Conservation (phyloP, 2,797 vertebrate genomes). For the Nothura maculosa region DNA sequence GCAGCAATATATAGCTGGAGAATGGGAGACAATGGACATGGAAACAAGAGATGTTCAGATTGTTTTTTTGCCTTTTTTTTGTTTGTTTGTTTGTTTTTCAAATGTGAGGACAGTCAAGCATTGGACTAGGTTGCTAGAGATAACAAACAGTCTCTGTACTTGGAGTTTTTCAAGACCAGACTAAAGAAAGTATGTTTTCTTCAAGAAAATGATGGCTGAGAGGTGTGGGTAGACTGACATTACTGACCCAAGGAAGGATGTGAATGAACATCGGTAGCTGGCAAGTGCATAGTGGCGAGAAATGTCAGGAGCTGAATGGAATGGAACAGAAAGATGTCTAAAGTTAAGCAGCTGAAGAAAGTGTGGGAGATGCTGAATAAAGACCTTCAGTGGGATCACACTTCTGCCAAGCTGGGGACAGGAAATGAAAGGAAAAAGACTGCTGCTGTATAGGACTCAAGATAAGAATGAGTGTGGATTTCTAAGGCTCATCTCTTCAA, state of each 20-base stretch:
- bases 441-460: neutral
- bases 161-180: too few relatives aligned
- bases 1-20: too few relatives aligned
- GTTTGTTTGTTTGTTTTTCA: too few relatives aligned
- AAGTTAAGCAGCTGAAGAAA: neutral
- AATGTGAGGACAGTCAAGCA: too few relatives aligned
- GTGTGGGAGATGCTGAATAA: neutral
- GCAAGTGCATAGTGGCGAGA: neutral
- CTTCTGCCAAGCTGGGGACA: neutral
- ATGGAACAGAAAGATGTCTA: neutral
- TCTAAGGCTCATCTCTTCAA: neutral
- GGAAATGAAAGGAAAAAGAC: neutral
- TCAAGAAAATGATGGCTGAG: neutral
- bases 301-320: neutral
- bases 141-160: too few relatives aligned
- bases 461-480: neutral
- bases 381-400: neutral
- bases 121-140: too few relatives aligned
- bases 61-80: too few relatives aligned
- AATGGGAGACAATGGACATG: too few relatives aligned
- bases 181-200: neutral
- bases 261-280: neutral
- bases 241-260: neutral
- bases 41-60: too few relatives aligned
- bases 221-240: neutral